Evolutionary conservation across 2,113 vertebrate species (phyloP).

Genomic region (Phrynosoma blainvillii): DNA sequence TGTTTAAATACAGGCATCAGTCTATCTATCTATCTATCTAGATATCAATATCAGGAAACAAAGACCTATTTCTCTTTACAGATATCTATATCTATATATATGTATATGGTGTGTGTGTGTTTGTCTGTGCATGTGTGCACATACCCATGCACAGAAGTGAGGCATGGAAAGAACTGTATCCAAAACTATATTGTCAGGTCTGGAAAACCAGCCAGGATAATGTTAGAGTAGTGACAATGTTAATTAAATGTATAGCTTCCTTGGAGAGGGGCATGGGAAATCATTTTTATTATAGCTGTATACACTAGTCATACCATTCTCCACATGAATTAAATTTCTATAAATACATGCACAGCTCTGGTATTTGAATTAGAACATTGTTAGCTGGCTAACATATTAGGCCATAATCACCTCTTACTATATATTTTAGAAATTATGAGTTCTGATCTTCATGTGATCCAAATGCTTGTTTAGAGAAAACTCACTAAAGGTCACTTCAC

Average conservation of each 20-base stretch:
- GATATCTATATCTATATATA: too few relatives aligned
- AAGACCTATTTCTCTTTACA: too few relatives aligned
- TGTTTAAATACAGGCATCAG: not conserved
- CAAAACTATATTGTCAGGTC: not conserved
- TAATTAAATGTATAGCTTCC: not conserved
- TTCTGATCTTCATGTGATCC: constrained; percentile 26
- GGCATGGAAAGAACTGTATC: not conserved
- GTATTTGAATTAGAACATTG: constrained; percentile 16
- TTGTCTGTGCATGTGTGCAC: too few relatives aligned
- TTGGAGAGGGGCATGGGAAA: not conserved
- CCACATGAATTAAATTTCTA: not conserved
- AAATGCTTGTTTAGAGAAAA: constrained; percentile 16
- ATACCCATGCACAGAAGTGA: too few relatives aligned
- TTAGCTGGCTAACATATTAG: constrained; percentile 46
- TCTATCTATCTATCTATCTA: too few relatives aligned
- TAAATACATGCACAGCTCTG: not conserved
- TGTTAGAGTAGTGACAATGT: not conserved
- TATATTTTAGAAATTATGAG: not conserved
- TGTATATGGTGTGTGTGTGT: too few relatives aligned
- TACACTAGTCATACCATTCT: not conserved
- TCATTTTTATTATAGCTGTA: not conserved
- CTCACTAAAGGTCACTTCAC: not conserved
- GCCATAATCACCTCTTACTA: constrained; percentile 40
- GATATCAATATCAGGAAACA: too few relatives aligned
- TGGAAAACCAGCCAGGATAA: not conserved